These are phyloP conservation scores for Artibeus lituratus DNA, from an alignment of 2,797 vertebrate species.

Conservation along the genomic window DNA sequence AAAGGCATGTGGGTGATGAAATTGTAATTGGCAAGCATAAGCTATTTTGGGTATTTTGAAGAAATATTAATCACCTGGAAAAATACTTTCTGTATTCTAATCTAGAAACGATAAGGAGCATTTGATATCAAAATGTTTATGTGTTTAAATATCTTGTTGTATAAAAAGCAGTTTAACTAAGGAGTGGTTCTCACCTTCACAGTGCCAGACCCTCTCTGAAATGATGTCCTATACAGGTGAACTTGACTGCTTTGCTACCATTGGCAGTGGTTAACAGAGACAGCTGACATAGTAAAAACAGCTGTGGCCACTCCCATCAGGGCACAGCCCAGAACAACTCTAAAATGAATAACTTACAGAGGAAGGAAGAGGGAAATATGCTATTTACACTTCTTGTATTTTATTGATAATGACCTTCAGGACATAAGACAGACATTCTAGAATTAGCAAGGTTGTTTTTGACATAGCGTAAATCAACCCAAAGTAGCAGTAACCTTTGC, in stretches of 20 bases:
- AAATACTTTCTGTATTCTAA: background rate
- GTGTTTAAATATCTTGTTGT: constrained; percentile 42
- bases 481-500: constrained; percentile 31
- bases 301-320: background rate
- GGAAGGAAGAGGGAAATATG: background rate
- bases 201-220: background rate
- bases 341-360: background rate
- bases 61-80: background rate
- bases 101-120: background rate
- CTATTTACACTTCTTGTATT: background rate
- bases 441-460: constrained; percentile 34
- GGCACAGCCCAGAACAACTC: background rate
- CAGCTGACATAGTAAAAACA: background rate
- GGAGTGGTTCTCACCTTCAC: constrained; percentile 23
- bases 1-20: background rate
- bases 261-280: background rate
- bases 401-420: background rate
- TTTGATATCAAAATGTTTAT: constrained; percentile 39
- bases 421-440: background rate
- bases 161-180: constrained; percentile 61
- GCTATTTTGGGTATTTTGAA: background rate
- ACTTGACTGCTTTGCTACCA: background rate
- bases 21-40: background rate
- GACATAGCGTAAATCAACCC: constrained; percentile 53
- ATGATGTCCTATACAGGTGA: background rate